A percentile compares a stretch with the other conserved stretches of the same genome.
phyloP scores from a whole-genome alignment of 1,140 invertebrate species.

The Cherax destructor region DNA sequence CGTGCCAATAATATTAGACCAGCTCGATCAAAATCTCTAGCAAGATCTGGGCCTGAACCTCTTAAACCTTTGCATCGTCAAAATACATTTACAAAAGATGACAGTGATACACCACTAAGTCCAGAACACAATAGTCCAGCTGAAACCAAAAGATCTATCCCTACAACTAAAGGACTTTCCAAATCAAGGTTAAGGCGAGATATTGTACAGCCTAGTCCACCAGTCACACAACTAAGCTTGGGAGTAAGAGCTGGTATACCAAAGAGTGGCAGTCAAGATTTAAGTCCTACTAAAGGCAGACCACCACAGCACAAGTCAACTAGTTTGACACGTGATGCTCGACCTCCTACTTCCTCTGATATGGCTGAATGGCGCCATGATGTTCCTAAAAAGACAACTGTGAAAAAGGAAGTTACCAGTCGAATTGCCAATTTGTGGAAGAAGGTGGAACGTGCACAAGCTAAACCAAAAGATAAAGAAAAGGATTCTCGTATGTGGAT shows the following conservation, averaged over 20 bases:
- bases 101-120: slow-evolving; percentile 76
- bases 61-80: slow-evolving; percentile 79
- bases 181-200: slow-evolving; percentile 71
- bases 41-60: slow-evolving; percentile 72
- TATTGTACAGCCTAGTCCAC: slow-evolving; percentile 63
- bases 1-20: slow-evolving; percentile 33
- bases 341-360: slow-evolving; percentile 65
- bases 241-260: slow-evolving; percentile 41
- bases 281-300: slow-evolving; percentile 63
- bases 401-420: slow-evolving; percentile 85
- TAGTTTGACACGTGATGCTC: slow-evolving; percentile 71
- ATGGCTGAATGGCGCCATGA: slow-evolving; percentile 74
- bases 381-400: slow-evolving; percentile 74
- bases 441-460: slow-evolving; percentile 85
- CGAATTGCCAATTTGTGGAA: slow-evolving; percentile 94
- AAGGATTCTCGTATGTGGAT: slow-evolving; percentile 83
- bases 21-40: slow-evolving; percentile 61
- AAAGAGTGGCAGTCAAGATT: slow-evolving; percentile 65
- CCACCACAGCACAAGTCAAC: slow-evolving; percentile 59
- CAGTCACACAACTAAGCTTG: slow-evolving; percentile 21
- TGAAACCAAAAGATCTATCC: slow-evolving; percentile 72
- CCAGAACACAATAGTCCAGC: slow-evolving; percentile 75
- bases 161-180: slow-evolving; percentile 63
- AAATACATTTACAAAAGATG: slow-evolving; percentile 92
- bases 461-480: slow-evolving; percentile 76